Evolutionary conservation across 2,888 invertebrate species (phyloP).

Genomic region (Uropetala carovei): DNA sequence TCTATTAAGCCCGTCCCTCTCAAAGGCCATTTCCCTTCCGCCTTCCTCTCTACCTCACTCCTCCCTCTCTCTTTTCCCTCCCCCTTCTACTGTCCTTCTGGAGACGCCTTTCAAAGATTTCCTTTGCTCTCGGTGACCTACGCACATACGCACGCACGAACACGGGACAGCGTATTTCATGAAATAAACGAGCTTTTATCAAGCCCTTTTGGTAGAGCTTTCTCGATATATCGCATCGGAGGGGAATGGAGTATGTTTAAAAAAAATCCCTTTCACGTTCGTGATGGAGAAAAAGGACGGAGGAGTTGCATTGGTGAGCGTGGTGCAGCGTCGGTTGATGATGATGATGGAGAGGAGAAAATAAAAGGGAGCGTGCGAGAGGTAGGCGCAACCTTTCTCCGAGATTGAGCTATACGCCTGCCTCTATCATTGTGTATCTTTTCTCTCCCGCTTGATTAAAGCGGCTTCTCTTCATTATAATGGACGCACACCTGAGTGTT

Average conservation of each 20-base stretch:
- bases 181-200: constrained; percentile 46
- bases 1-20: not conserved
- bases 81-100: not conserved
- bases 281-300: not conserved
- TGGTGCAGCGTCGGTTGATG: not conserved
- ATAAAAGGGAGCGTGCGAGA: no score
- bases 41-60: not conserved
- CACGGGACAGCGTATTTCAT: constrained; percentile 24
- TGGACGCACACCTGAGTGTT: not conserved
- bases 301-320: not conserved
- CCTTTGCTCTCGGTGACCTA: not conserved
- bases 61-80: not conserved
- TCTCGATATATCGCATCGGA: not conserved
- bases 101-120: not conserved
- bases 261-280: not conserved
- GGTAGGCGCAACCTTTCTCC: not conserved
- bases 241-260: not conserved
- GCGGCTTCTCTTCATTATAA: not conserved
- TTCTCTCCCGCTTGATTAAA: not conserved
- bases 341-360: not conserved
- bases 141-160: not conserved
- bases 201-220: not conserved
- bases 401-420: not conserved
- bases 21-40: not conserved
- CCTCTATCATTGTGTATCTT: constrained; percentile 4